Evolutionary conservation across 2,888 invertebrate species (phyloP).

Genomic region (Emesis russula): DNA sequence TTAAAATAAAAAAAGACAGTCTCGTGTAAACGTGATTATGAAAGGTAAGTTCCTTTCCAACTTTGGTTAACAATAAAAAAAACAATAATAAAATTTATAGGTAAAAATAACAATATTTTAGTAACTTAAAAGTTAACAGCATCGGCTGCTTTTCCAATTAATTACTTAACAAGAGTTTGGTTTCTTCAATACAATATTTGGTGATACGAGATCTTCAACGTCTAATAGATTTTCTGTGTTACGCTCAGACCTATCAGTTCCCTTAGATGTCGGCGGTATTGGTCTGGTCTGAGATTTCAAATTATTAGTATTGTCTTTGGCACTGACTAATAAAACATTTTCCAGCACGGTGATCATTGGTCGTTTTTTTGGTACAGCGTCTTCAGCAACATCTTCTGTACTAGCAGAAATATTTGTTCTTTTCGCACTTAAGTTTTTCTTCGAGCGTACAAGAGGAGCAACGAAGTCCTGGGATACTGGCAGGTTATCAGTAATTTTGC

Average conservation of each 20-base stretch:
- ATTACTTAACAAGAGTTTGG: background rate
- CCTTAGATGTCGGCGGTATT: slow-evolving; percentile 7
- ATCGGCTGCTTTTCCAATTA: no score
- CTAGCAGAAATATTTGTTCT: background rate
- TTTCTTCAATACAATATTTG: slow-evolving; percentile 2
- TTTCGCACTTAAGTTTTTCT: background rate
- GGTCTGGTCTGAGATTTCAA: slow-evolving; percentile 10
- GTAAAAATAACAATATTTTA: background rate
- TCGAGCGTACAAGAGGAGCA: background rate
- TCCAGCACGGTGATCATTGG: slow-evolving; percentile 3
- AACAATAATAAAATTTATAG: background rate
- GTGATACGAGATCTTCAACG: slow-evolving; percentile 1
- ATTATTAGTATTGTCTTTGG: slow-evolving; percentile 3
- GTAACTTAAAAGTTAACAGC: background rate
- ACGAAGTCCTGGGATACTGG: background rate
- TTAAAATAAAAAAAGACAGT: background rate
- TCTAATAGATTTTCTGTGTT: slow-evolving; percentile 1
- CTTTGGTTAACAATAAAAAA: background rate
- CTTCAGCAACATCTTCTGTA: slow-evolving; percentile 8
- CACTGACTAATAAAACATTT: slow-evolving; percentile 9
- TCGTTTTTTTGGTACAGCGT: slow-evolving; percentile 9
- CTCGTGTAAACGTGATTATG: background rate
- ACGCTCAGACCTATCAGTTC: background rate
- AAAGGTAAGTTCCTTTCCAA: background rate
- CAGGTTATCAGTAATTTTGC: background rate